Conservation (phyloP, 2,888 invertebrate genomes). For the Anodontia alba region DNA sequence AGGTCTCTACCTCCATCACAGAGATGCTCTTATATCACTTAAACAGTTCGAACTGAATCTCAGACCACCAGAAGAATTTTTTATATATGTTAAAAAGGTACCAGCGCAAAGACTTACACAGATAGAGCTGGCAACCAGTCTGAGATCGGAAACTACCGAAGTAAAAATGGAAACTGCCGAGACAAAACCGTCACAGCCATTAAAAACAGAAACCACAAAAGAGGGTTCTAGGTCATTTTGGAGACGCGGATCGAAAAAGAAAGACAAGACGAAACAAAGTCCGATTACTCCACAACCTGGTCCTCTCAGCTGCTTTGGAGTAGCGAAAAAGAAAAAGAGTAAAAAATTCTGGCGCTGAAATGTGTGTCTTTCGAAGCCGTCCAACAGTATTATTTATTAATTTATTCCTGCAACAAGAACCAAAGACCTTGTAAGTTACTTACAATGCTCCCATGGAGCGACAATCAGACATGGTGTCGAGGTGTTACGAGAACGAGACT, state of each 20-base stretch:
- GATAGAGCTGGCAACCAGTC: constrained; percentile 12
- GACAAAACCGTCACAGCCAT: constrained; percentile 18
- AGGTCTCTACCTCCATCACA: constrained; percentile 53
- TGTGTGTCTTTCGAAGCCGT: not conserved
- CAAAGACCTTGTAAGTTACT: too few species aligned
- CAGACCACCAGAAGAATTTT: constrained; percentile 58
- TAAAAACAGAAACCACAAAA: not conserved
- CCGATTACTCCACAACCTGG: constrained; percentile 42
- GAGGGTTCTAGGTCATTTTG: not conserved
- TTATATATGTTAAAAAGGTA: constrained; percentile 30
- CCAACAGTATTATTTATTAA: not conserved
- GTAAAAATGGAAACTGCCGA: not conserved
- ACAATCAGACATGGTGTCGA: too few species aligned
- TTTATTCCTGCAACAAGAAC: not conserved
- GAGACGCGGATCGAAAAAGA: constrained; percentile 55
- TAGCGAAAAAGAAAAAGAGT: constrained; percentile 34
- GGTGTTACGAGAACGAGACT: too few species aligned
- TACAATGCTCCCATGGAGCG: too few species aligned
- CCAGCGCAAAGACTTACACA: constrained; percentile 26
- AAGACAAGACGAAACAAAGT: constrained; percentile 40
- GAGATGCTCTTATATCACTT: constrained; percentile 46
- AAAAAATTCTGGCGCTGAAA: constrained; percentile 22
- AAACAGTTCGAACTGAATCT: constrained; percentile 51
- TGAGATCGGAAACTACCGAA: not conserved
- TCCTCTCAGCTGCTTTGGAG: constrained; percentile 49